Base-by-base conservation (phyloP, 2,888 invertebrate genomes). In the Drosophila picticornis region DNA sequence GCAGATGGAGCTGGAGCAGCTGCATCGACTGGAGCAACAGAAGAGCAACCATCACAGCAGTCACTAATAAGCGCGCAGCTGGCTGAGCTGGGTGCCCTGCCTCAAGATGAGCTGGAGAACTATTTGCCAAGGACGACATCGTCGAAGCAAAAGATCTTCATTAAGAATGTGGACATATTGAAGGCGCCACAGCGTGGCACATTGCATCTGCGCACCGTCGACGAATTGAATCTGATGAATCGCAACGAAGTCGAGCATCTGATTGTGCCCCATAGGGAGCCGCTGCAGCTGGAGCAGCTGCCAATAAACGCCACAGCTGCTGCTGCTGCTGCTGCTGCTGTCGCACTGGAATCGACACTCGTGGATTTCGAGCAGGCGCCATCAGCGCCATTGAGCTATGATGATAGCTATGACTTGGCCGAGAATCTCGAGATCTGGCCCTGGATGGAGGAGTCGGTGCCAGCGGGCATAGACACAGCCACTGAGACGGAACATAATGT, bases 141-240 rank as follows among this genome's bases (percentile, higher is more conserved):
- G 22, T 82, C 81, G 27, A 91, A 90, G 71, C 92, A 91, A 55
- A 92, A 93, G 75, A 92, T 92, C 52, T 92, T 90, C 48, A 92
- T 92, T 16, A 92, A 92, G 77, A 92, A 92, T 58, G 92, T 92
- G 4, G 91, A 92, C 46, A 91, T 92, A 10, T 40, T 92, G 11
- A 92, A 91, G 75, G 88, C 91, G n/a, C 91, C 92, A 10, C 87
- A 91, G 16, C 84, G 91, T 4, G 91, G 91, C n/a, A 92, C 92
- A 0, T 72, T 93, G 2, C 93, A 93, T 66, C 83, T 93, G 32
- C 91, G 93, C 29, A 93, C 93, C 0, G 93, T 93, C 0, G 93
- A 93, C 57, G 93, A 93, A 73, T 75, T 93, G 19, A 93, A 93
- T 80, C 80, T 93, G 38, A 92, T 93, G 92, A 93, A 93, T 48